These are phyloP conservation scores for Percina caprodes DNA, from an alignment of 2,113 vertebrate genomes.

Conservation along the genomic window DNA sequence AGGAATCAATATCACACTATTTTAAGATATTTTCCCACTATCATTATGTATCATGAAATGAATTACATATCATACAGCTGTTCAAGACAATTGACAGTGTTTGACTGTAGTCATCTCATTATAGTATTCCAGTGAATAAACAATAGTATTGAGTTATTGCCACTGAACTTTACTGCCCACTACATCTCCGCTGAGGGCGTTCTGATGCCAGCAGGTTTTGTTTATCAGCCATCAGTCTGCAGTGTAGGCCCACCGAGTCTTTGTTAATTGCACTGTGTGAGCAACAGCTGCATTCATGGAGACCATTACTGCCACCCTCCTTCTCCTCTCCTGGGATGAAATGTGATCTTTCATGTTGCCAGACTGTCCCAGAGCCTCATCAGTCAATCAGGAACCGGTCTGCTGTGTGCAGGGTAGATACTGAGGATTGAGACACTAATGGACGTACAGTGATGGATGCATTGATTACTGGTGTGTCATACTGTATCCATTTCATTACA, in stretches of 20 bases:
- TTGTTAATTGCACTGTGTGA: constrained; percentile 66
- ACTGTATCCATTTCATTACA: constrained; percentile 38
- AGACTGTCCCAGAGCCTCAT: constrained; percentile 33
- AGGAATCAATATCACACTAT: background rate
- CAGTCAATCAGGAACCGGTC: constrained; percentile 26
- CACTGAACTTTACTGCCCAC: constrained; percentile 13
- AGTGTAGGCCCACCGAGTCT: constrained; percentile 41
- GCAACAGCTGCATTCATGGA: constrained; percentile 63
- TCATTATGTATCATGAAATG: background rate
- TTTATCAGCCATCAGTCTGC: constrained; percentile 37
- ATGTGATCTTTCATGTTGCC: constrained; percentile 57
- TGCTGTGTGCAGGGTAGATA: background rate
- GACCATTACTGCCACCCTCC: constrained; percentile 45
- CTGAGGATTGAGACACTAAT: constrained; percentile 39
- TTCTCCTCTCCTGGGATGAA: constrained; percentile 47
- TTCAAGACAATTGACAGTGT: background rate
- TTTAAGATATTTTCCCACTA: background rate
- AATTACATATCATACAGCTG: background rate
- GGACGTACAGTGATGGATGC: constrained; percentile 38
- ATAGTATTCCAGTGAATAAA: background rate
- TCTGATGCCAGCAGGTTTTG: background rate
- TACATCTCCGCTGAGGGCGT: constrained; percentile 15
- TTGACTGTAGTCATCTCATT: background rate
- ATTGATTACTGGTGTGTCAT: constrained; percentile 21
- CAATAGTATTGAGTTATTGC: background rate